Evolutionary conservation across 2,113 vertebrate genomes (phyloP), one percentile per base, ranked within the genome.

Genomic region (Pseudonaja textilis): DNA sequence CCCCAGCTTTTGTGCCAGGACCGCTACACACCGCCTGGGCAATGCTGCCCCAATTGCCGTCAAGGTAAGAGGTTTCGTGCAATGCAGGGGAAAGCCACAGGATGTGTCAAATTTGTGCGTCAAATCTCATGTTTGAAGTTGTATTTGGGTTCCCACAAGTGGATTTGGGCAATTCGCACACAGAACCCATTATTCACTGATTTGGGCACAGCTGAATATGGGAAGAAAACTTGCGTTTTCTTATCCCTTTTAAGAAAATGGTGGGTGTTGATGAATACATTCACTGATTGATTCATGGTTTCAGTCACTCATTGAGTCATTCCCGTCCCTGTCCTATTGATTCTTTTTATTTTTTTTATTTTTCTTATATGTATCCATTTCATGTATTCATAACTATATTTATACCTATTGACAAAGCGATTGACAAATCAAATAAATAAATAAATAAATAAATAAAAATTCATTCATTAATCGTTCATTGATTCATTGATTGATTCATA

Each of bases 21-120:
- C 86, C 97, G 94, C 85, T 94, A 96, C 92, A 95, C 93, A 7
- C 97, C 96, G 26, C 94, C 94, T 0, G 96, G 96, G 14, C 92
- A 97, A 20, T 98, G 98, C 93, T 98, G 97, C 59, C 95, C 97
- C 0, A 0, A 95, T 89, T 98, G 98, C 95, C 93, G 55, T 47
- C 96, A 96, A 97, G 97, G 98, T 98, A 95, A 97, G 89, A 87
- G 26, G 20, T 22, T 11, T 39, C 9, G 26, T 11, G 22, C 1
- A 5, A 8, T 2, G 14, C 5, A 1, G 12, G 47, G 89, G 61
- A 22, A n/a, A 20, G 20, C 26, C 10, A 0, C 45, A 10, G 23
- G 4, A 12, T 14, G 61, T 64, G 61, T 64, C 29, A 50, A 50
- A 50, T 50, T 50, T 64, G 26, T 64, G 20, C 5, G 0, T 34